Conservation (phyloP, 2,888 invertebrate species). For the Stramonita haemastoma region DNA sequence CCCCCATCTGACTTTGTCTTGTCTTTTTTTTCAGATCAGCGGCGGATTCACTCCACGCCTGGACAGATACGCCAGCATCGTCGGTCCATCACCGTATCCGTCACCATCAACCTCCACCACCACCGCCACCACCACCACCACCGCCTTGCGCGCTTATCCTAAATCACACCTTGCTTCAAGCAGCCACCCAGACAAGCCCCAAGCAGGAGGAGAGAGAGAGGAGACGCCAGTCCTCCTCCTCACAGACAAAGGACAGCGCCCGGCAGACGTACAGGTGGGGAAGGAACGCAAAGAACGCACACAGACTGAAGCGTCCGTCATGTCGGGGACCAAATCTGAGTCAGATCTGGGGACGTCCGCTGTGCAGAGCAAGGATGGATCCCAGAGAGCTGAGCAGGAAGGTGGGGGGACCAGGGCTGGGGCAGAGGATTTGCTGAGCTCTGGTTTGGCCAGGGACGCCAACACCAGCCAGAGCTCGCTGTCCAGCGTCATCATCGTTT, state of each 20-base stretch:
- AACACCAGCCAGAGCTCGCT: background rate
- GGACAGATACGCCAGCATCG: background rate
- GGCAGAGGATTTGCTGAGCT: background rate
- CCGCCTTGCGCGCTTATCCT: background rate
- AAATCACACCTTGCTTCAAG: background rate
- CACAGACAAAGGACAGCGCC: background rate
- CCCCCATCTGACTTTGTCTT: no score
- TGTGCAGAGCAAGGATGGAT: background rate
- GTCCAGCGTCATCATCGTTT: background rate
- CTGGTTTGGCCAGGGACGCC: background rate
- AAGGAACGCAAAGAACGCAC: background rate
- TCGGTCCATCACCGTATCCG: background rate
- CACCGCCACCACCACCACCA: background rate
- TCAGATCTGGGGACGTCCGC: no score
- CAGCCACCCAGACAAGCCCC: background rate
- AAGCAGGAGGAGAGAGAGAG: background rate
- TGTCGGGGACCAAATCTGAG: no score
- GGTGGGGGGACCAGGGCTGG: background rate
- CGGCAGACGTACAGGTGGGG: background rate
- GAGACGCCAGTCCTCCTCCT: background rate
- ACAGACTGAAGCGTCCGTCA: no score
- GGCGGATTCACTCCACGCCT: conserved; percentile 13
- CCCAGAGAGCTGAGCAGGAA: background rate
- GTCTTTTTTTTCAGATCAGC: conserved; percentile 26
- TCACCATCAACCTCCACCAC: background rate